phyloP scores from a whole-genome alignment of 2,113 vertebrate species.

The Bettongia penicillata region DNA sequence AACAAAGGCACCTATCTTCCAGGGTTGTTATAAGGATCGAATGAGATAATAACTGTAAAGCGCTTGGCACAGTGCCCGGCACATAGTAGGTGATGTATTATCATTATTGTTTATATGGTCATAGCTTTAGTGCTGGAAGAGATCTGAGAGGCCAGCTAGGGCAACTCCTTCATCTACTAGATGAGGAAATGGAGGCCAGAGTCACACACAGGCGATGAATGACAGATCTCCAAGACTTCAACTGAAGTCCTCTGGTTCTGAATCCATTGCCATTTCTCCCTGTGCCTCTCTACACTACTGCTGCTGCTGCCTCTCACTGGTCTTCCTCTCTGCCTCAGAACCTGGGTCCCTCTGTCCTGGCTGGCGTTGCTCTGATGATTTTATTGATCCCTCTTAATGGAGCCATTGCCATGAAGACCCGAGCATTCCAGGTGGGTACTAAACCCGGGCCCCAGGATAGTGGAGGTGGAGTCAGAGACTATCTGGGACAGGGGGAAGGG shows the following conservation, averaged over 20 bases:
- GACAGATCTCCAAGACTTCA: not conserved
- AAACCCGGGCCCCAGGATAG: too few relatives aligned
- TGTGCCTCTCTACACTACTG: constrained; percentile 16
- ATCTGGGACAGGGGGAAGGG: not conserved
- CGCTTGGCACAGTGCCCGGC: too few relatives aligned
- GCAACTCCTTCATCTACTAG: not conserved
- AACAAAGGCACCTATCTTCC: not conserved
- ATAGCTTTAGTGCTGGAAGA: not conserved
- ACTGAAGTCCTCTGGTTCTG: not conserved
- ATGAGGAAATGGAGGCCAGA: not conserved
- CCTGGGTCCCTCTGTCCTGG: constrained; percentile 92
- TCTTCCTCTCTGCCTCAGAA: constrained; percentile 78
- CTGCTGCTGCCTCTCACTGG: constrained; percentile 43
- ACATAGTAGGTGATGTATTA: not conserved
- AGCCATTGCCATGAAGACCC: constrained; percentile 93
- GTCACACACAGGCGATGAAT: not conserved
- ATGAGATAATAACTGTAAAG: not conserved
- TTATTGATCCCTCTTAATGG: constrained; percentile 96
- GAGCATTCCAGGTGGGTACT: constrained; percentile 89
- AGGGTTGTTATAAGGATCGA: not conserved
- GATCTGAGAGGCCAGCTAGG: not conserved
- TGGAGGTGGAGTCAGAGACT: not conserved
- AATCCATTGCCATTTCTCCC: not conserved
- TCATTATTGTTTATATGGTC: not conserved
- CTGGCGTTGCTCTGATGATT: constrained; percentile 94